Base-by-base conservation (phyloP, 2,888 invertebrate genomes). In the Drosophila algonquin region DNA sequence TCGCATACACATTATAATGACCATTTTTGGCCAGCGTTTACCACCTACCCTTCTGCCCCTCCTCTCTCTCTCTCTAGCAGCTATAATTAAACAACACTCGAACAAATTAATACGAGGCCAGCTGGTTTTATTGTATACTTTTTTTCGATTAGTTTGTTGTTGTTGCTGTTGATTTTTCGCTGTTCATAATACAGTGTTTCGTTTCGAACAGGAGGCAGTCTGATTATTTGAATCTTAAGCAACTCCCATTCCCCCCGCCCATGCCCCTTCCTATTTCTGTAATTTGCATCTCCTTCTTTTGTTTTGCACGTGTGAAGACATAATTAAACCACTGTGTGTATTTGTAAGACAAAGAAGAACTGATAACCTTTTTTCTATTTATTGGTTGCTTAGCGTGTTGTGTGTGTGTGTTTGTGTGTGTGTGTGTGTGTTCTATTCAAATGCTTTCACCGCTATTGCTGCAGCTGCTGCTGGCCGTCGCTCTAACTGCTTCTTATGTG, bases 41-140 rank as follows among this genome's bases (percentile, higher is more conserved):
- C 40, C 40, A 40, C 40, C 40, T 35, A 12, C 35, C 12, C 12
- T 12, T 2, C 40, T 14, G 14, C 40, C 40, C 14, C 35, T 32
- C 12, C 5, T 5, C 35, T n/a, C 40, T 40, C 40, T 14, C 21
- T 21, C n/a, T n/a, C n/a, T n/a, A 40, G 14, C 40, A 40, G 35
- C 40, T 40, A 58, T 73, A 63, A 50, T 63, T 76, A 74, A 76
- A 61, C 55, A 62, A 54, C 56, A 53, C 48, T 65, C 78, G 53
- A 75, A 74, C 40, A 63, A 74, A 70, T 77, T 52, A 69, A 77
- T 67, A 63, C 52, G 54, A 63, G 47, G 52, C 18, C 47, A 14
- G 10, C 32, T 30, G 32, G 18, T 62, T 46, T 71, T 53, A 63
- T 27, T 53, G 40, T 40, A 40, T 40, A 40, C n/a, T n/a, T 40